A percentile compares a stretch with the other conserved stretches of the same genome.
phyloP scores from a whole-genome alignment of 2,113 vertebrate genomes.

The Fregata magnificens region DNA sequence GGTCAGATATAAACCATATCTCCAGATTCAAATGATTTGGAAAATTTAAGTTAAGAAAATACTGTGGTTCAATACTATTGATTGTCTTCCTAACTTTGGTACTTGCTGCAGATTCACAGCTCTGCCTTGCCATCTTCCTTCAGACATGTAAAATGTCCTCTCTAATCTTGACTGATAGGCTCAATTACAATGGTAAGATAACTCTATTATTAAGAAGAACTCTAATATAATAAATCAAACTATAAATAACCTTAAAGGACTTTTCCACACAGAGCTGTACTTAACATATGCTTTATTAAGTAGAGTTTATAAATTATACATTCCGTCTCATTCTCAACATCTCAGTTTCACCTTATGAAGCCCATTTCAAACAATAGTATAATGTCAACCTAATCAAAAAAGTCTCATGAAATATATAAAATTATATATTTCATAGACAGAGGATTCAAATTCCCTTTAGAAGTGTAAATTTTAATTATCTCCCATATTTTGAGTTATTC shows the following conservation, averaged over 20 bases:
- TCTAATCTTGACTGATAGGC: constrained; percentile 65
- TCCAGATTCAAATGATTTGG: neutral
- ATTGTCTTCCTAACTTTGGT: neutral
- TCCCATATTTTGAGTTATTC: neutral
- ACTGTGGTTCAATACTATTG: neutral
- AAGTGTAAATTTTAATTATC: constrained; percentile 19
- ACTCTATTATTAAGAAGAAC: constrained; percentile 71
- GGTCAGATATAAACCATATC: neutral
- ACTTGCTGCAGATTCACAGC: constrained; percentile 15
- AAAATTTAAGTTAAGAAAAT: neutral
- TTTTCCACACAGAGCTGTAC: constrained; percentile 50
- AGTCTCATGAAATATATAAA: constrained; percentile 15
- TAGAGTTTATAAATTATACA: constrained; percentile 71
- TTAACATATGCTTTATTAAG: constrained; percentile 69
- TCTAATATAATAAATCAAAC: constrained; percentile 71
- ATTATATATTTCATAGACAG: neutral
- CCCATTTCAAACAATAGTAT: constrained; percentile 56
- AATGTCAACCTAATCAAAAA: constrained; percentile 60
- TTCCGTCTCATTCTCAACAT: constrained; percentile 44
- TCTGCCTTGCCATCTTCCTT: constrained; percentile 26
- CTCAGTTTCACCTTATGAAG: constrained; percentile 29
- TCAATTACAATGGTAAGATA: constrained; percentile 72
- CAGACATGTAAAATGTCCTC: constrained; percentile 28
- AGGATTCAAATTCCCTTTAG: neutral
- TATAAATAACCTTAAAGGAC: constrained; percentile 71